Evolutionary conservation across 1,140 invertebrate genomes (phyloP), one percentile per base, ranked within the genome.

Genomic region (Steinernema khuongi): DNA sequence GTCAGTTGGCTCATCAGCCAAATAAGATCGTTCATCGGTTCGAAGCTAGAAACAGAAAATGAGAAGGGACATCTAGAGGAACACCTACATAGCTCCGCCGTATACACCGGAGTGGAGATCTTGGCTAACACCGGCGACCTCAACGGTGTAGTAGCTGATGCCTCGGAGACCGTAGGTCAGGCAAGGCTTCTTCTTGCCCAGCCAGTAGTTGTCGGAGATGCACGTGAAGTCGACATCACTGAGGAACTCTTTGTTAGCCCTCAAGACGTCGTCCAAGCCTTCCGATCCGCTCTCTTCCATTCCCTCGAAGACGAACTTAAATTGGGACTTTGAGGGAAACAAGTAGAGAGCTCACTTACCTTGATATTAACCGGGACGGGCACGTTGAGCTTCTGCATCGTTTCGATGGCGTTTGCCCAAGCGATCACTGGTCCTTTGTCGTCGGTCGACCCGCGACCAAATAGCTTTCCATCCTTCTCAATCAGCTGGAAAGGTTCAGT

Each of bases 201-300:
- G 86, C 96, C 96, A 99, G 84, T 99, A 99, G 87, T 97, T 99
- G 85, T 99, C 96, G 41, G 94, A 97, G 83, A 99, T 97, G 85
- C 94, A 97, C 31, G 97, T 93, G 88, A 91, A 97, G 85, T 98
- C 95, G 0, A 96, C 90, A 84, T 90, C 89, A 80, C 87, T 31
- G 31, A 84, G 79, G 70, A 96, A 98, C 69, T 86, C 87, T 71
- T 90, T 88, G 85, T 94, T 94, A 75, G 89, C 87, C 1, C 90
- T 87, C 0, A 99, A 86, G n/a, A 97, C 86, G 1, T 93, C 91
- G 86, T 97, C 94, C 11, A 99, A 87, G 29, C 96, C 96, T 86
- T 94, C 92, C 75, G 94, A 97, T 7, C 96, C 95, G 81, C 90
- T 92, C 87, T 99, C 96, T 88, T 99, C 96, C 96, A 99, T 99